phyloP scores from a whole-genome alignment of 2,888 invertebrate species.

The Azorinus chamasolen region DNA sequence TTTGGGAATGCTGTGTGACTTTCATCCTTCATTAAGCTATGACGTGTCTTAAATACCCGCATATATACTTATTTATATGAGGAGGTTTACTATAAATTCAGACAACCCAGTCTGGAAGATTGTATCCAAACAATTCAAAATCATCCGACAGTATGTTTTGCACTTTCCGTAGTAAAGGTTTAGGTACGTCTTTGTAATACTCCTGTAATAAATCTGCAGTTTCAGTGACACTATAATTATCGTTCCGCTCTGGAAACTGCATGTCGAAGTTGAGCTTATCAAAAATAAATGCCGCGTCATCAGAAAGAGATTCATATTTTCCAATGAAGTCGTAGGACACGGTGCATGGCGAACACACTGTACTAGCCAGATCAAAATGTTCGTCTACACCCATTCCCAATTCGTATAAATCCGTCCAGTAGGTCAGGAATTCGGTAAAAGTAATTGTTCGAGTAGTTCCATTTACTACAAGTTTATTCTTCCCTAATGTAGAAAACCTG shows the following conservation, averaged over 20 bases:
- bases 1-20: too few species aligned
- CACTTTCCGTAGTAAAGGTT: too few species aligned
- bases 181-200: slow-evolving; percentile 92
- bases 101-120: slow-evolving; percentile 73
- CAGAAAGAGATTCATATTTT: slow-evolving; percentile 94
- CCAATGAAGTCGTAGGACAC: slow-evolving; percentile 95
- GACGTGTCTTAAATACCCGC: too few species aligned
- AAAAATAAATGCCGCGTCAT: slow-evolving; percentile 90
- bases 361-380: slow-evolving; percentile 95
- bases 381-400: slow-evolving; percentile 90
- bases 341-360: slow-evolving; percentile 94
- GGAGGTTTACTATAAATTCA: too few species aligned
- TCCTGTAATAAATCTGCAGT: slow-evolving; percentile 91
- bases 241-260: too few species aligned
- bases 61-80: too few species aligned
- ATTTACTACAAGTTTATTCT: neutral
- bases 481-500: slow-evolving; percentile 11
- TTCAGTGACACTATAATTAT: slow-evolving; percentile 88
- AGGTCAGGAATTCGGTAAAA: slow-evolving; percentile 94
- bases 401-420: slow-evolving; percentile 88
- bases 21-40: too few species aligned
- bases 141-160: too few species aligned
- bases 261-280: slow-evolving; percentile 67
- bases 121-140: slow-evolving; percentile 93
- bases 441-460: slow-evolving; percentile 92